These are phyloP conservation scores for human DNA, from an alignment of 2,113 vertebrate species.

Conservation along the genomic window GRCh38 chr15:98325001-98325500, in stretches of 20 bases:
- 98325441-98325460: background rate
- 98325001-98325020: background rate
- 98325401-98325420: background rate
- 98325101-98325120: background rate
- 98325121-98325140: background rate
- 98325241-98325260: background rate
- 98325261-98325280: background rate
- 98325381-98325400: background rate
- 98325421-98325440: background rate
- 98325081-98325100: background rate
- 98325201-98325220: background rate
- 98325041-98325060: background rate
- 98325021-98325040: background rate
- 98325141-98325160: background rate
- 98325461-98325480: background rate
- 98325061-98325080: background rate
- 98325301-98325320: background rate
- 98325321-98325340: background rate
- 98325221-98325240: background rate
- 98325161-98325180: background rate
- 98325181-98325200: background rate
- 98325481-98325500: background rate
- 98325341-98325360: too few species aligned
- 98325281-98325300: background rate
- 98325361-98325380: fast-evolving